Conservation (phyloP, 2,888 invertebrate genomes). For the Himalopsyche japonica region DNA sequence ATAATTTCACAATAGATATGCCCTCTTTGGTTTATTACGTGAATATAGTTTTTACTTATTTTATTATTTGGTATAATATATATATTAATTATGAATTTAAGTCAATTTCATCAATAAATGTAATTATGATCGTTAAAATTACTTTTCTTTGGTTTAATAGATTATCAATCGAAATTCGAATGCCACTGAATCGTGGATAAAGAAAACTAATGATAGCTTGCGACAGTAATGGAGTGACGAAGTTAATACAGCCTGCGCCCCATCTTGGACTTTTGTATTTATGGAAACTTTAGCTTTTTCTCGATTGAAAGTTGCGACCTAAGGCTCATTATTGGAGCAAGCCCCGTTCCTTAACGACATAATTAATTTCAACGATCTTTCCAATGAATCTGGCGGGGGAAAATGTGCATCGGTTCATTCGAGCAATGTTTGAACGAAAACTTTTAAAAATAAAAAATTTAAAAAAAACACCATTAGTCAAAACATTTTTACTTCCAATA, state of each 20-base stretch:
- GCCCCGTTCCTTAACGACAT: slow-evolving; percentile 18
- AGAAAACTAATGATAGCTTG: slow-evolving; percentile 29
- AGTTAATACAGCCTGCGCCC: slow-evolving; percentile 13
- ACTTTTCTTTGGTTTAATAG: too few relatives aligned
- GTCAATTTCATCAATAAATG: too few relatives aligned
- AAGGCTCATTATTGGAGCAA: slow-evolving; percentile 14
- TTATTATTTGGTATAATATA: too few relatives aligned
- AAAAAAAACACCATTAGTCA: background rate
- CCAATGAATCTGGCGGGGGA: background rate
- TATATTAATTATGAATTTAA: too few relatives aligned
- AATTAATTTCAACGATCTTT: slow-evolving; percentile 26
- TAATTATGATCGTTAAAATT: too few relatives aligned
- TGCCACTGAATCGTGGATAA: slow-evolving; percentile 13
- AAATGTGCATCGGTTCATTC: background rate
- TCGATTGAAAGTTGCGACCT: slow-evolving; percentile 19
- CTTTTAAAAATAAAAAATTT: background rate
- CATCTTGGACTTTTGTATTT: background rate
- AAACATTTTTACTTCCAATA: background rate
- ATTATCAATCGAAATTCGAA: background rate
- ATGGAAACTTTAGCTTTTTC: slow-evolving; percentile 12
- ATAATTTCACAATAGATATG: too few relatives aligned
- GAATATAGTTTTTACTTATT: too few relatives aligned
- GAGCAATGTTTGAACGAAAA: background rate
- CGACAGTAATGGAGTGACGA: slow-evolving; percentile 35
- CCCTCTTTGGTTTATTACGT: too few relatives aligned